Conservation (phyloP, 37 sponge, comb jelly and placozoan species). For the Amphimedon queenslandica region DNA sequence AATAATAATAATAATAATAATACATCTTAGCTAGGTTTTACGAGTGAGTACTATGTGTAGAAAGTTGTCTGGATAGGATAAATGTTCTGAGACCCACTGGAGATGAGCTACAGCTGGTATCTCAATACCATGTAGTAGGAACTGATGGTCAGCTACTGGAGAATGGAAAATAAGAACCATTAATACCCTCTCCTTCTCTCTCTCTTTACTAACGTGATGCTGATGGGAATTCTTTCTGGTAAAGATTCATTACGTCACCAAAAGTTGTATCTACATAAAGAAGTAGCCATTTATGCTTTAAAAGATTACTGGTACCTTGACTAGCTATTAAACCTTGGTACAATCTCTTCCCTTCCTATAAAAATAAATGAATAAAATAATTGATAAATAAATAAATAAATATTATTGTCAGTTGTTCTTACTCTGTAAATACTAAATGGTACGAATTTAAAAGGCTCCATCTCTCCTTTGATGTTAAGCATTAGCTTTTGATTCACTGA, state of each 20-base stretch:
- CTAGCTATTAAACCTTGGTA: neutral
- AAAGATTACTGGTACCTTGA: neutral
- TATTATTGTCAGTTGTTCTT: no score
- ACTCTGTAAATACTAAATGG: constrained; percentile 78
- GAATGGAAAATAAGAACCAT: no score
- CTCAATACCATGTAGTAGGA: constrained; percentile 82
- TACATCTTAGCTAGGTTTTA: neutral
- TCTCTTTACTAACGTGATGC: no score
- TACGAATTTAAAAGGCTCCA: constrained; percentile 58
- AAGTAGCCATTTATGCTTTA: no score
- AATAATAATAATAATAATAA: neutral
- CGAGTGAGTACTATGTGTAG: constrained; percentile 86
- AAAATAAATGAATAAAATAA: no score
- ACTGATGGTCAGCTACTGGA: neutral
- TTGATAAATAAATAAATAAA: no score
- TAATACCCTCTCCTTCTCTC: no score
- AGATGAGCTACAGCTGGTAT: constrained; percentile 68
- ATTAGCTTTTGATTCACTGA: constrained; percentile 73
- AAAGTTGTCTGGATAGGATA: constrained; percentile 96
- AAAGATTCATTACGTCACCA: no score
- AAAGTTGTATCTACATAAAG: no score
- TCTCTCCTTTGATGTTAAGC: constrained; percentile 47
- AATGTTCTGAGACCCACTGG: constrained; percentile 89
- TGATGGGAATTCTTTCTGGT: no score
- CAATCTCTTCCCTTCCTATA: neutral